Percentiles rank a stretch among this genome's conserved stretches.
Conservation (phyloP, 2,888 invertebrate genomes). For the Tinea semifulvella region DNA sequence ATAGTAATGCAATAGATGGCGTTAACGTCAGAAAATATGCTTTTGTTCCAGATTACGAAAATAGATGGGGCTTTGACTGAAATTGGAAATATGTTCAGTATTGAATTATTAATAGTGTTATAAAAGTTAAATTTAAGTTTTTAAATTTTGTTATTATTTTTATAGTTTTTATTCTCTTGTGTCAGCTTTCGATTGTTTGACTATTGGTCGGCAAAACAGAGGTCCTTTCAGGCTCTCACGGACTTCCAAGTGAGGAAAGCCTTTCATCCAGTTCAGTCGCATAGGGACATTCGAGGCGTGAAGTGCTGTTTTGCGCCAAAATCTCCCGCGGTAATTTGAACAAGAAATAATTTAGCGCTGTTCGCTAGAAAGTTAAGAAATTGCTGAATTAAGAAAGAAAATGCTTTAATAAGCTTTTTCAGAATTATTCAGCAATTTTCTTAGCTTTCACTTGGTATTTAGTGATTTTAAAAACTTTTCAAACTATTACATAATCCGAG, state of each 20-base stretch:
- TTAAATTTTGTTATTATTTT: too few species aligned
- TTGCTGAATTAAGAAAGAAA: too few species aligned
- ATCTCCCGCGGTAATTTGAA: conserved; percentile 12
- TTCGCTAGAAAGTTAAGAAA: too few species aligned
- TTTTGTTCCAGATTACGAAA: too few species aligned
- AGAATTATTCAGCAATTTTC: conserved; percentile 1
- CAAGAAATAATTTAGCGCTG: conserved; percentile 8
- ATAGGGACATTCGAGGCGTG: conserved; percentile 44
- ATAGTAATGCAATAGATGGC: neutral
- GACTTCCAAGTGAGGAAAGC: conserved; percentile 44
- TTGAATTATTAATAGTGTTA: too few species aligned
- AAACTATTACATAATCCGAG: conserved; percentile 41
- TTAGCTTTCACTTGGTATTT: conserved; percentile 15
- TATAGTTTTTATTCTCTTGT: too few species aligned
- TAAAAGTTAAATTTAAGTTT: too few species aligned
- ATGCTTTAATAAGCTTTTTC: neutral
- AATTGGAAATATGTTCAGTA: too few species aligned
- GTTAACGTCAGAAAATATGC: neutral
- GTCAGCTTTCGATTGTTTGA: too few species aligned
- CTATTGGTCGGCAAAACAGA: too few species aligned
- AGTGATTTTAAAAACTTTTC: conserved; percentile 35
- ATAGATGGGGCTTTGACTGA: too few species aligned
- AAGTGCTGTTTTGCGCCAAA: conserved; percentile 22
- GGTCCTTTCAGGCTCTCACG: conserved; percentile 23
- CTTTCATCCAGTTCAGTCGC: conserved; percentile 51